Conservation (phyloP, 2,113 vertebrate species). For the Orycteropus afer region DNA sequence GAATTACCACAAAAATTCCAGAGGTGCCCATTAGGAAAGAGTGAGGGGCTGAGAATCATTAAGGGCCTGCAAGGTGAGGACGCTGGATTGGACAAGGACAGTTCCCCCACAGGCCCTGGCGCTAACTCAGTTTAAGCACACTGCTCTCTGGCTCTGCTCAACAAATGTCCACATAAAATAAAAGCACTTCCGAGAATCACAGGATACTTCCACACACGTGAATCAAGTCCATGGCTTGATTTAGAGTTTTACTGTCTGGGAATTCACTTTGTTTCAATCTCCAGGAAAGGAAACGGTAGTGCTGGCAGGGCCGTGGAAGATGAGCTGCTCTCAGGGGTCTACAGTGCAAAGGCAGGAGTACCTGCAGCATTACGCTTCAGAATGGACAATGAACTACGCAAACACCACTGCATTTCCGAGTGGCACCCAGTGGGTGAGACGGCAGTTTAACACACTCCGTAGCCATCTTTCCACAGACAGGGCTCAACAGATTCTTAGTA, state of each 20-base stretch:
- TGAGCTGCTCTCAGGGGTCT: not conserved
- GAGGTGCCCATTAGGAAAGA: not conserved
- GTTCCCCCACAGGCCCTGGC: not conserved
- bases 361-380: too few relatives aligned
- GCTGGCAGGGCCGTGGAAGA: not conserved
- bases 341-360: constrained; percentile 12
- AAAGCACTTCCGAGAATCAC: not conserved
- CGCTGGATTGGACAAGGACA: not conserved
- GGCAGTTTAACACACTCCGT: not conserved
- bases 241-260: not conserved
- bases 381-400: too few relatives aligned
- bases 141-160: not conserved
- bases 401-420: not conserved
- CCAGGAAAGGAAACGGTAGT: not conserved
- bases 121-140: too few relatives aligned
- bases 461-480: not conserved
- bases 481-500: not conserved
- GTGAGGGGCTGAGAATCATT: not conserved
- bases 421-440: not conserved
- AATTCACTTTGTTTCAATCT: constrained; percentile 17
- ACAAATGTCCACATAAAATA: not conserved
- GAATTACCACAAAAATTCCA: not conserved
- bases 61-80: not conserved
- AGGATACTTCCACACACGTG: not conserved
- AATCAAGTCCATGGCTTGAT: not conserved